Evolutionary conservation across 2,113 vertebrate genomes (phyloP), one percentile per base, ranked within the genome.

Genomic region (Noctilio leporinus): DNA sequence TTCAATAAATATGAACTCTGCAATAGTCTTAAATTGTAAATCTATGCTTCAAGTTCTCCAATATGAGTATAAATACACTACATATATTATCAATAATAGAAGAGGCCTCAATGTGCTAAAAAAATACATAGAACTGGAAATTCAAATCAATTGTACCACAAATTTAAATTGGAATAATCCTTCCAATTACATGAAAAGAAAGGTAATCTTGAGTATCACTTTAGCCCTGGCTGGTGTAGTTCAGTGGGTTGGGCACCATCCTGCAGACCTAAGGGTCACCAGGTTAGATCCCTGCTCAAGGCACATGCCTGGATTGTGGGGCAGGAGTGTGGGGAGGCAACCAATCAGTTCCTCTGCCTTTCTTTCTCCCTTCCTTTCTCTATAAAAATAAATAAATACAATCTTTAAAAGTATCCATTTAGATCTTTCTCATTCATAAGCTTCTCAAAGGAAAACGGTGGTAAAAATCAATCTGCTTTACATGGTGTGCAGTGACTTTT

Each of bases 401-500:
- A 62, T 76, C 47, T 73, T 67, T 24, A 53, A 91, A 96, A 96
- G 24, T 62, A 38, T 86, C 43, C 94, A 92, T 76, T 86, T 76
- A 65, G 14, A 91, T 76, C 89, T 92, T 80, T 95, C 30, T 96
- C 88, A 87, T 51, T 81, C 73, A 26, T 51, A 96, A 88, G 65
- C 70, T 90, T 84, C 51, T 89, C 45, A 91, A 82, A 93, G 67
- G 76, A 95, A 95, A 95, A 89, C 75, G 16, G 62, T 67, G 15
- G 72, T 91, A 69, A 91, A 96, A 94, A 95, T 91, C 33, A 87
- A 72, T 93, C 15, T 78, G 43, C 22, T 89, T 95, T 51, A 53
- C 2, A 24, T 24, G 57, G 55, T 16, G 62, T 96, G 86, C 83
- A 95, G 53, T 97, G 59, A 80, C 78, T 73, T 93, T 35, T 85